Evolutionary conservation across 2,113 vertebrate species (phyloP).

Genomic region (Centropristis striata): DNA sequence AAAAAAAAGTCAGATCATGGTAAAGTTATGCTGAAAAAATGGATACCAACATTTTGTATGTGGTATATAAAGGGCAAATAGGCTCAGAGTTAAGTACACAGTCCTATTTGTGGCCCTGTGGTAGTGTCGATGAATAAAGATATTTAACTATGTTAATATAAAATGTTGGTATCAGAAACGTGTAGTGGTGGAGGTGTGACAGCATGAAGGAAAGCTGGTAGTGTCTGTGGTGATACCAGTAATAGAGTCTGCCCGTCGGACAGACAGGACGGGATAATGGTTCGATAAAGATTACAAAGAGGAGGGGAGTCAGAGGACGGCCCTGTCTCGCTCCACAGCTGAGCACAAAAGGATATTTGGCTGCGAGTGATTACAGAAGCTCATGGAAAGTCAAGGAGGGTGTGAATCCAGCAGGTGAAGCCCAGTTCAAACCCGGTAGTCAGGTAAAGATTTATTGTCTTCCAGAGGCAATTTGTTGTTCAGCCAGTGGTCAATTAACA

Average conservation of each 20-base stretch:
- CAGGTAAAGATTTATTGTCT: slow-evolving; percentile 54
- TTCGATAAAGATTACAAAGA: slow-evolving; percentile 62
- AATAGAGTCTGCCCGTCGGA: slow-evolving; percentile 40
- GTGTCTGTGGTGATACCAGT: slow-evolving; percentile 24
- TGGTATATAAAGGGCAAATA: too few species aligned
- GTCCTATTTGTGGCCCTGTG: too few species aligned
- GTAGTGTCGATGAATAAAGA: slow-evolving; percentile 25
- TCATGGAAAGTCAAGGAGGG: slow-evolving; percentile 48
- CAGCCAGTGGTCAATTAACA: slow-evolving; percentile 50
- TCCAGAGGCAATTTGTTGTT: slow-evolving; percentile 50
- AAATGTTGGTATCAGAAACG: slow-evolving; percentile 13
- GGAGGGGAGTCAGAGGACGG: slow-evolving; percentile 50
- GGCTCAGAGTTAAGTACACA: too few species aligned
- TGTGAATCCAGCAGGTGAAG: slow-evolving; percentile 57
- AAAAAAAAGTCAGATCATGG: too few species aligned
- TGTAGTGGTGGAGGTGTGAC: slow-evolving; percentile 6
- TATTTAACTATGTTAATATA: slow-evolving; percentile 15
- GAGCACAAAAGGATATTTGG: slow-evolving; percentile 61
- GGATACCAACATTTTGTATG: too few species aligned
- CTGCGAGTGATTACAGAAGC: slow-evolving; percentile 63
- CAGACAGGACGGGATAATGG: slow-evolving; percentile 52
- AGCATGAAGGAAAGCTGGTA: slow-evolving; percentile 36
- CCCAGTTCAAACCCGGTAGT: slow-evolving; percentile 11
- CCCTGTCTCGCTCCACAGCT: slow-evolving; percentile 50
- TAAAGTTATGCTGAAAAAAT: too few species aligned